A percentile compares a stretch with the other conserved stretches of the same genome.
Evolutionary conservation across 1,140 invertebrate genomes (phyloP).

Genomic region (Drosophila miranda): DNA sequence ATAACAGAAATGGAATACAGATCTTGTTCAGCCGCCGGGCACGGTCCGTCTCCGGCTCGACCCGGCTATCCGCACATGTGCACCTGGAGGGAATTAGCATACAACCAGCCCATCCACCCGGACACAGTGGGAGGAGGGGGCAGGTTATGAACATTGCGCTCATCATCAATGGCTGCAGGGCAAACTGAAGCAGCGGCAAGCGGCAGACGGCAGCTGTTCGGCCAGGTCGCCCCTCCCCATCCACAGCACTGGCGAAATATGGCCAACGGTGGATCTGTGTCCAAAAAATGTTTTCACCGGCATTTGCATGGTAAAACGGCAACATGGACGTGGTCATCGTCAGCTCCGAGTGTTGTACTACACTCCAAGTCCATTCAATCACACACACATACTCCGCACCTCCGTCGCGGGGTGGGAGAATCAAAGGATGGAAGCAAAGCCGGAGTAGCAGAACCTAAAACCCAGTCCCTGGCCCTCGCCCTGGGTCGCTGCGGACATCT

Average conservation of each 20-base stretch:
- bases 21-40: constrained; percentile 66
- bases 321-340: constrained; percentile 58
- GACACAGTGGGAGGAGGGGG: constrained; percentile 11
- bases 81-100: constrained; percentile 76
- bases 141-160: constrained; percentile 71
- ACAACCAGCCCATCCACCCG: constrained; percentile 43
- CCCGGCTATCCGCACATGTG: constrained; percentile 21
- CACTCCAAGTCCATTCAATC: constrained; percentile 75
- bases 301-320: constrained; percentile 71
- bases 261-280: constrained; percentile 59
- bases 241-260: no score
- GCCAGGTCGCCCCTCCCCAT: background rate
- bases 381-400: constrained; percentile 24
- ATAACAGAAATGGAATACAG: constrained; percentile 15
- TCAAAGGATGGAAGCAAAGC: constrained; percentile 33
- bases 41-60: constrained; percentile 24
- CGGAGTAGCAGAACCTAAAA: constrained; percentile 21
- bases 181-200: constrained; percentile 30
- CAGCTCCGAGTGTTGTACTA: constrained; percentile 53
- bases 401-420: background rate
- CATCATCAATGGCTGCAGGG: constrained; percentile 62
- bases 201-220: constrained; percentile 45
- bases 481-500: constrained; percentile 42
- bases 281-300: constrained; percentile 68
- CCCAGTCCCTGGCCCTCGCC: constrained; percentile 2